Conservation (phyloP, 2,888 invertebrate species). For the Alviniconcha strummeri region DNA sequence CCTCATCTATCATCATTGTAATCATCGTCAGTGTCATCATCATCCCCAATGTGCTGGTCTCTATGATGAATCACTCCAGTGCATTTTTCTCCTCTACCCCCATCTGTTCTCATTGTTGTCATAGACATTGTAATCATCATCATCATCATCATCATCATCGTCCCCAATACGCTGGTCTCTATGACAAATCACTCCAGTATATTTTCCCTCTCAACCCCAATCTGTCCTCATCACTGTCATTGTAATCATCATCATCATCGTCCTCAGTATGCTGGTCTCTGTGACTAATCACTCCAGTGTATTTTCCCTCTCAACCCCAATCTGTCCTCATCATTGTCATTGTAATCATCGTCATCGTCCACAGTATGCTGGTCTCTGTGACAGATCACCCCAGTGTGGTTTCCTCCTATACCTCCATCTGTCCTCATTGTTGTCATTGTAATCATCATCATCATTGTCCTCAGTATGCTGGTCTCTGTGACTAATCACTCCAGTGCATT, state of each 20-base stretch:
- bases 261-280: neutral
- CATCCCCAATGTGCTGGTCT: conserved; percentile 26
- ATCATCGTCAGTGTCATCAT: conserved; percentile 33
- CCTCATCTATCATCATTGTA: neutral
- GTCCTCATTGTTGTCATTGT: neutral
- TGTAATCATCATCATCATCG: neutral
- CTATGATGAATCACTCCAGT: too few relatives aligned
- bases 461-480: neutral
- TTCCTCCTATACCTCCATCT: too few relatives aligned
- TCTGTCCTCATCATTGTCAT: neutral
- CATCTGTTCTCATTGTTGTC: neutral
- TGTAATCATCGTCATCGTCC: neutral
- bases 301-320: too few relatives aligned
- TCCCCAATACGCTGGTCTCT: neutral
- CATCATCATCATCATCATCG: conserved; percentile 29
- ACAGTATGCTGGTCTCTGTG: neutral
- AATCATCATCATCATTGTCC: neutral
- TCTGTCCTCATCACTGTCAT: conserved; percentile 28
- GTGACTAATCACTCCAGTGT: neutral
- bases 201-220: conserved; percentile 18
- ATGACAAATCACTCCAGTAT: too few relatives aligned
- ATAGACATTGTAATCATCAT: neutral
- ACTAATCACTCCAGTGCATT: neutral
- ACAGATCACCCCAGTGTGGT: too few relatives aligned
- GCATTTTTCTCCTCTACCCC: too few relatives aligned